A percentile compares a stretch with the other conserved stretches of the same genome.
Conservation (phyloP, 2,113 vertebrate species). For the Ancistrus triradiatus region DNA sequence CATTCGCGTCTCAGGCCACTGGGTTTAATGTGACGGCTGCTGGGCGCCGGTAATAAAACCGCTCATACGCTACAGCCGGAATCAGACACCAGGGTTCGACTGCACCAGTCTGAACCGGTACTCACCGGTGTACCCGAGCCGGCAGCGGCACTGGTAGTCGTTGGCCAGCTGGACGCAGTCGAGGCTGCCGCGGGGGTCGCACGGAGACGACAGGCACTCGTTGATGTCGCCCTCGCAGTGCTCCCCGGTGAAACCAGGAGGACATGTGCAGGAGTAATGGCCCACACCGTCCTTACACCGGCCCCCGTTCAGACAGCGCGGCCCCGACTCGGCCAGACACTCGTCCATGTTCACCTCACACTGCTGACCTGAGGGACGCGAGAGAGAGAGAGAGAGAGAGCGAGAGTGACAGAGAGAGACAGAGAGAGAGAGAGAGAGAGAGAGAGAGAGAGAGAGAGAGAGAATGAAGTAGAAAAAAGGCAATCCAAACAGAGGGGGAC, state of each 20-base stretch:
- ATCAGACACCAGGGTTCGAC: too few species aligned
- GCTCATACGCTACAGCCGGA: too few species aligned
- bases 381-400: not conserved
- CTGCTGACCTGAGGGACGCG: slow-evolving; percentile 65
- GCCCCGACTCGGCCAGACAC: slow-evolving; percentile 66
- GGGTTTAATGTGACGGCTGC: too few species aligned
- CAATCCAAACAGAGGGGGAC: too few species aligned
- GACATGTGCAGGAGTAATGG: slow-evolving; percentile 80
- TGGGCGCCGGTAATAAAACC: too few species aligned
- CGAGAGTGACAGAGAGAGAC: not conserved
- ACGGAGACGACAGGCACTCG: slow-evolving; percentile 85
- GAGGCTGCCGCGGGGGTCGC: slow-evolving; percentile 76
- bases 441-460: not conserved
- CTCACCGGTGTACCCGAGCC: slow-evolving; percentile 84
- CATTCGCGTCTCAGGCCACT: too few species aligned
- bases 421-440: not conserved
- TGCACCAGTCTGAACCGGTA: too few species aligned
- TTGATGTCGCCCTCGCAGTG: slow-evolving; percentile 91
- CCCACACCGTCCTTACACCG: slow-evolving; percentile 84
- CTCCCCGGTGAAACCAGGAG: slow-evolving; percentile 82
- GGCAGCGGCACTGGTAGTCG: slow-evolving; percentile 83
- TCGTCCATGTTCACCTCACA: slow-evolving; percentile 86
- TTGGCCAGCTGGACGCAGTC: slow-evolving; percentile 86
- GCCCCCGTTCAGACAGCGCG: slow-evolving; percentile 82
- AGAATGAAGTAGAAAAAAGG: too few species aligned